Evolutionary conservation across 2,888 invertebrate genomes (phyloP).

Genomic region (Apamea crenata): DNA sequence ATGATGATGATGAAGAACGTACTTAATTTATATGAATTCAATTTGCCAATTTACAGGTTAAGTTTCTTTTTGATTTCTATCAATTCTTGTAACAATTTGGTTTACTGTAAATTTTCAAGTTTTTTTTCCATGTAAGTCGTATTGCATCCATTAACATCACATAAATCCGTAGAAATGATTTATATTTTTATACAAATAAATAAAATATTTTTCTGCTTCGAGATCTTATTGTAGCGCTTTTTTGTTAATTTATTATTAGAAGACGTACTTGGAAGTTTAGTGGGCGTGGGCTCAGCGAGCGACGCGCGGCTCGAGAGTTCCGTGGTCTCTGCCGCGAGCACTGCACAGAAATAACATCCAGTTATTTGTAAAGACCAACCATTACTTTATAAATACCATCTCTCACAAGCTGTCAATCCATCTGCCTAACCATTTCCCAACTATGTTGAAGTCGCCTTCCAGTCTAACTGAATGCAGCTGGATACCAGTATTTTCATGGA

Average conservation of each 20-base stretch:
- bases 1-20: neutral
- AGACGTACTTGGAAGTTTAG: conserved; percentile 92
- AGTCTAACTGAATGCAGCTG: neutral
- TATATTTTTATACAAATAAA: no score
- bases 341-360: conserved; percentile 88
- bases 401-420: neutral
- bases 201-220: conserved; percentile 27
- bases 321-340: conserved; percentile 85
- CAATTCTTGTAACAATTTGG: neutral
- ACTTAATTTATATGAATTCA: neutral
- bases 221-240: conserved; percentile 85
- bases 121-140: neutral
- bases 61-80: neutral
- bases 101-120: neutral
- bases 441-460: no score
- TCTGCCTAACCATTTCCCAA: neutral
- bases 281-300: conserved; percentile 90
- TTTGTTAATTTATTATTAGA: conserved; percentile 67
- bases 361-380: conserved; percentile 70
- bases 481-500: neutral
- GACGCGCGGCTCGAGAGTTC: conserved; percentile 88
- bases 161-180: neutral
- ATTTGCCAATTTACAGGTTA: neutral
- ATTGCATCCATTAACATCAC: neutral
- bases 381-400: conserved; percentile 24